phyloP scores from a whole-genome alignment of 2,113 vertebrate species.

The Gadus macrocephalus region DNA sequence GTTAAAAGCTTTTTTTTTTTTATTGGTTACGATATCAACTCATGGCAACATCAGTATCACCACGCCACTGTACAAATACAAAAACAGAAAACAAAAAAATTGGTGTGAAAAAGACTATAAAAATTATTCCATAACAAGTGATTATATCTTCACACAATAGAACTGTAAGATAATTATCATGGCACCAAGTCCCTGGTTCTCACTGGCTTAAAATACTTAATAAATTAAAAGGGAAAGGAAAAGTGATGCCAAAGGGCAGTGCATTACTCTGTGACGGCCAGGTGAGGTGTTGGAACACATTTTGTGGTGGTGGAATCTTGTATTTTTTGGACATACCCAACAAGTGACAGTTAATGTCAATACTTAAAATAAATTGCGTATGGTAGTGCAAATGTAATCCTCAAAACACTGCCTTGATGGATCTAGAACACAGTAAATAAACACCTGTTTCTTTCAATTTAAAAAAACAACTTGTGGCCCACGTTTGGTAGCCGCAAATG shows the following conservation, averaged over 20 bases:
- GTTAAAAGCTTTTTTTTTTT: conserved; percentile 87
- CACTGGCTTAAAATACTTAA: conserved; percentile 74
- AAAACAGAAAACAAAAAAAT: conserved; percentile 79
- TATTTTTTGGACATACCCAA: not conserved
- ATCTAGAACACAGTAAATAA: not conserved
- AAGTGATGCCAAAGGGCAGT: conserved; percentile 74
- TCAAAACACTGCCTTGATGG: not conserved
- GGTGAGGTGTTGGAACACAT: conserved; percentile 27
- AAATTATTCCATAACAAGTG: conserved; percentile 83
- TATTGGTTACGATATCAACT: conserved; percentile 96
- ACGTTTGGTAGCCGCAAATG: not conserved
- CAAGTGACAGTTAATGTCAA: not conserved
- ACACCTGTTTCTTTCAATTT: not conserved
- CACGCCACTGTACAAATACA: conserved; percentile 93
- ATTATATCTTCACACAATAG: conserved; percentile 83
- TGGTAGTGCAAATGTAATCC: conserved; percentile 15
- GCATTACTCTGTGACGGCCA: conserved; percentile 63
- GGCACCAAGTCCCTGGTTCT: conserved; percentile 81
- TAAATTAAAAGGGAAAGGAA: conserved; percentile 47
- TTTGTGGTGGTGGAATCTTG: conserved; percentile 6
- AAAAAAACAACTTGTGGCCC: not conserved
- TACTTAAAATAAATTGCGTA: conserved; percentile 3
- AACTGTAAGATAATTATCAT: conserved; percentile 80
- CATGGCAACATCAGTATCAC: conserved; percentile 89
- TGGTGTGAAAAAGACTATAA: conserved; percentile 83